Evolutionary conservation across 92 coral and sea anemone genomes (phyloP), one percentile per base, ranked within the genome.

Genomic region (Zoanthus sansibaricus): DNA sequence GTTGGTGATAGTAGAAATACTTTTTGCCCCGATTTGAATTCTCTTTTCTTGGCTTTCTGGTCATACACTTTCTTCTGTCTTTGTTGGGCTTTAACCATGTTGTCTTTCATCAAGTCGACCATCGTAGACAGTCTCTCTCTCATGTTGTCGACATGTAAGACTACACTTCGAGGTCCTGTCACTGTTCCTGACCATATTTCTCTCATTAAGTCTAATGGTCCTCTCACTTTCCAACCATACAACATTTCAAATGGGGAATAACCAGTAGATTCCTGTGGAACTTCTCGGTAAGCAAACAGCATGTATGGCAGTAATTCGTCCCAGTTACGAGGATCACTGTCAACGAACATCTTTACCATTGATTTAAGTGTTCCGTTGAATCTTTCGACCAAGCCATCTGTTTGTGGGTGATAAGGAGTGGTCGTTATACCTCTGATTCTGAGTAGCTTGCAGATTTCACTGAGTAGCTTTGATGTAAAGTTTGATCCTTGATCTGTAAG

Each of bases 401-500:
- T 74, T 78, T 82, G 93, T 56, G 88, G 91, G 69, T 83, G 88
- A 67, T 87, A 87, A 1, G 94, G 89, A 9, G 86, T 76, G 12
- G 94, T 83, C 49, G 83, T 83, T 52, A 83, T 75, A 9, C 80
- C 68, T 47, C 62, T 77, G 25, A 91, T 88, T n/a, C 86, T 54
- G 71, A 83, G 68, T 48, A 91, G 58, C 85, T 72, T 66, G 89
- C 69, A 77, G 5, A 87, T 71, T 75, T 87, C 94, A 5, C 70
- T 72, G 25, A 88, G 58, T 44, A 84, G 71, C 3, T 48, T 75
- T 16, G 91, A 91, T 13, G 52, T 84, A 25, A 91, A 84, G 84
- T 91, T 78, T 18, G 87, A 70, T 16, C 91, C 94, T 20, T 91
- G 83, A 66, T 91, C 94, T 72, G 94, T 83, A 17, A 91, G 69